Evolutionary conservation across 1,140 invertebrate genomes (phyloP), one percentile per base, ranked within the genome.

Genomic region (Hypothenemus hampei): DNA sequence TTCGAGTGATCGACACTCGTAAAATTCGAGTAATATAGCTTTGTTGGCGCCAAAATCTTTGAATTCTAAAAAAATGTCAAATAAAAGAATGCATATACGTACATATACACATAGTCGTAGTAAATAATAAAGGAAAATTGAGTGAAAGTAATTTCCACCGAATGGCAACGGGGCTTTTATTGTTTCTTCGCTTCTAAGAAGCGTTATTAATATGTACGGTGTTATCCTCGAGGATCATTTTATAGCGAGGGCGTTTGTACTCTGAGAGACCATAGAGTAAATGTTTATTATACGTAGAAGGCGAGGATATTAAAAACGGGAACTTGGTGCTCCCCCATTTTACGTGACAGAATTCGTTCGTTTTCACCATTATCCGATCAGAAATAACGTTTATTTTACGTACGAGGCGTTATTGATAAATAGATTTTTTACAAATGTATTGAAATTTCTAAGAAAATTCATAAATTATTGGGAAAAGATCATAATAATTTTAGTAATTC

Each of bases 151-250:
- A 54, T 46, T 54, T 54, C 31, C n/a, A n/a, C n/a, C n/a, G n/a
- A n/a, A n/a, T n/a, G n/a, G n/a, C n/a, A n/a, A n/a, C n/a, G n/a
- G n/a, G 16, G 36, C 16, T 48, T 54, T 56, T 56, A 56, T 56
- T 56, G 53, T 56, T 56, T 48, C n/a, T 41, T 48, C 44, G 20
- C 43, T 46, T 45, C 43, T 47, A 40, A 48, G 53, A 41, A 46
- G 21, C 45, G 53, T 56, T 56, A 56, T 56, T 56, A 56, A 56
- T 56, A 56, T 56, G 53, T 56, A 56, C 53, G 44, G 36, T 56
- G 53, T 56, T 48, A 41, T 41, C 44, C 37, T 45, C 35, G 44
- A 41, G 53, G 48, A 56, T 56, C 43, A 56, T 56, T 43, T 56
- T 56, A 56, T 48, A 48, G 53, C 53, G 13, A 35, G 45, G 43